Conservation (phyloP, 1,140 invertebrate species). For the Thrips palmi region DNA sequence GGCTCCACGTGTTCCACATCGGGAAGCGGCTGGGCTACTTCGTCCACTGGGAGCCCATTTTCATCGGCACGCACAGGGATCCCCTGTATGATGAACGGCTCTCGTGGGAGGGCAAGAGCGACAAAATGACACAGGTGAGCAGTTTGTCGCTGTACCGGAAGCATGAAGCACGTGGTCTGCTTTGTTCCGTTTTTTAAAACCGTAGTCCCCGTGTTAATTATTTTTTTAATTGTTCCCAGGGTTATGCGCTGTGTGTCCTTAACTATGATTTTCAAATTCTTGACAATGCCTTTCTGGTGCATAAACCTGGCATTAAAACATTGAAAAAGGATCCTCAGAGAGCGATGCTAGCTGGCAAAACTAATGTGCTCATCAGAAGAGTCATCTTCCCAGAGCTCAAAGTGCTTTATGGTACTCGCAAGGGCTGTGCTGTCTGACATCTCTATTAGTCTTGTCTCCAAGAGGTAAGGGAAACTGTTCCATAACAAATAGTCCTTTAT, state of each 20-base stretch:
- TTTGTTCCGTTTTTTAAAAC: background rate
- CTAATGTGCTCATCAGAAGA: conserved; percentile 58
- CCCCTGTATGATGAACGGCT: conserved; percentile 75
- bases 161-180: too few species aligned
- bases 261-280: conserved; percentile 81
- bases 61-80: conserved; percentile 68
- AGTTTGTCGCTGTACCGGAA: background rate
- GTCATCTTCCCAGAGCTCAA: conserved; percentile 71
- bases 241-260: conserved; percentile 66
- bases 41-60: conserved; percentile 80
- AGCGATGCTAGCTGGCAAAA: conserved; percentile 53
- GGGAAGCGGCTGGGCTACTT: conserved; percentile 62
- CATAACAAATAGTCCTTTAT: too few species aligned
- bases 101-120: conserved; percentile 77
- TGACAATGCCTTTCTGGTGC: conserved; percentile 75
- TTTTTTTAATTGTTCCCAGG: conserved; percentile 35
- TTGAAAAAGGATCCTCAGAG: conserved; percentile 55
- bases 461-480: too few species aligned
- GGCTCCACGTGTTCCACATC: conserved; percentile 62
- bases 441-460: too few species aligned
- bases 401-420: conserved; percentile 56
- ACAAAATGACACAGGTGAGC: conserved; percentile 83
- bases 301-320: conserved; percentile 70
- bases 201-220: conserved; percentile 10
- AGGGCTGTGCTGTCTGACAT: conserved; percentile 58